Evolutionary conservation across 2,797 vertebrate genomes (phyloP).

Genomic region (Holocentrus rufus): DNA sequence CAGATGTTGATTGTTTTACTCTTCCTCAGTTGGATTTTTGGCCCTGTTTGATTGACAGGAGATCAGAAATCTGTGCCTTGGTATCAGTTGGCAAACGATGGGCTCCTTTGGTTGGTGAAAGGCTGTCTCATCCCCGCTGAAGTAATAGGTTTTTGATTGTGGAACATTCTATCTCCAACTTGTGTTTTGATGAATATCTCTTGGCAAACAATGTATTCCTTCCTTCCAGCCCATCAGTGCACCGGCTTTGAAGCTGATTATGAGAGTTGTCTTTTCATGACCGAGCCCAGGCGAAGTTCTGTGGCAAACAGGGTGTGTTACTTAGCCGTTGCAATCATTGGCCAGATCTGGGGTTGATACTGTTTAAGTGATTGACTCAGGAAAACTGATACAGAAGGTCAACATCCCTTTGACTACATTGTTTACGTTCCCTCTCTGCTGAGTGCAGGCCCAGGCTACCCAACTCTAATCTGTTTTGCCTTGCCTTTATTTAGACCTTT

Average conservation of each 20-base stretch:
- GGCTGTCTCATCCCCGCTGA: conserved; percentile 38
- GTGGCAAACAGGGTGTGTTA: conserved; percentile 62
- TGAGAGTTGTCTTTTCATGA: conserved; percentile 45
- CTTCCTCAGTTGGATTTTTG: conserved; percentile 47
- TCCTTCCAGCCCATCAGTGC: conserved; percentile 35
- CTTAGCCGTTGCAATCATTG: conserved; percentile 50
- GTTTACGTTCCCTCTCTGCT: conserved; percentile 70
- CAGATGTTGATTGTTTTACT: conserved; percentile 22
- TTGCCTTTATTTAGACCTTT: conserved; percentile 62
- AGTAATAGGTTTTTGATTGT: conserved; percentile 48
- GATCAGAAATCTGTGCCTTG: conserved; percentile 46
- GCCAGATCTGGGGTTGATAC: conserved; percentile 64
- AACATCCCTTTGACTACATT: conserved; percentile 68
- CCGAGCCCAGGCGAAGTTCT: conserved; percentile 15
- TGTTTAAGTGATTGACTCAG: conserved; percentile 73
- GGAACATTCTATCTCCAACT: conserved; percentile 46
- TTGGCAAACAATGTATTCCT: conserved; percentile 62
- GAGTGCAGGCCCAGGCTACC: conserved; percentile 38
- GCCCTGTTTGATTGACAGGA: conserved; percentile 57
- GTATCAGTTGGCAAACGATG: conserved; percentile 60
- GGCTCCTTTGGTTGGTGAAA: conserved; percentile 52
- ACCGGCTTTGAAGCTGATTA: conserved; percentile 48
- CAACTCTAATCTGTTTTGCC: conserved; percentile 52
- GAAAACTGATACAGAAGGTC: conserved; percentile 74
- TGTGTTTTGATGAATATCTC: conserved; percentile 61